These are phyloP conservation scores for Diaphora mendica DNA, from an alignment of 2,888 invertebrate species.

Conservation along the genomic window DNA sequence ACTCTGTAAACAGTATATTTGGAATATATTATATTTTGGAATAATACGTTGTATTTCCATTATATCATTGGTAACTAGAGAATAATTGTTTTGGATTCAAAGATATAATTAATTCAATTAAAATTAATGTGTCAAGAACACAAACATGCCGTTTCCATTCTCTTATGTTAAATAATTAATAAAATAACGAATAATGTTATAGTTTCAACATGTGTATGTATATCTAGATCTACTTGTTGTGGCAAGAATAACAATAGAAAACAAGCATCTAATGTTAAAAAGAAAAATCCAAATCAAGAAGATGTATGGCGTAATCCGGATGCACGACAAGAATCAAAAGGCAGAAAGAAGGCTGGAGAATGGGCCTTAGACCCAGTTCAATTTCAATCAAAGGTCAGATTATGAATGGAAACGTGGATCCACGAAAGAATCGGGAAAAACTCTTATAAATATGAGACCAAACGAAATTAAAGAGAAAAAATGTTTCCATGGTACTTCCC, in stretches of 20 bases:
- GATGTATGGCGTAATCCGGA: not conserved
- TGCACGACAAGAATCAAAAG: too few species aligned
- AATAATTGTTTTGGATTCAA: not conserved
- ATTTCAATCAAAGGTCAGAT: not conserved
- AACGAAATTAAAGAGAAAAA: not conserved
- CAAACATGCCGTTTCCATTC: not conserved
- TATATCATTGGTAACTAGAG: not conserved
- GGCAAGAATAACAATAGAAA: not conserved
- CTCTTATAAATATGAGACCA: not conserved
- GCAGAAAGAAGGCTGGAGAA: not conserved
- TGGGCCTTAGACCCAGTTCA: not conserved
- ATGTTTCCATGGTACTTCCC: too few species aligned
- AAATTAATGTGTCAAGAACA: not conserved
- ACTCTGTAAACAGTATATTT: not conserved
- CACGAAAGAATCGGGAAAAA: not conserved
- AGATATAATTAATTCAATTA: not conserved
- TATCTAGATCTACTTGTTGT: not conserved
- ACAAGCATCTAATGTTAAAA: not conserved
- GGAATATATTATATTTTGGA: not conserved
- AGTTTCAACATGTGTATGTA: not conserved
- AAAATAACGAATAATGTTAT: not conserved
- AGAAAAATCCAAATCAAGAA: not conserved
- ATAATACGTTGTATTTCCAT: not conserved
- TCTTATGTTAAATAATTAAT: not conserved
- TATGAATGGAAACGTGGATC: not conserved